Base-by-base conservation (phyloP, 2,888 invertebrate species). In the Furcula furcula region DNA sequence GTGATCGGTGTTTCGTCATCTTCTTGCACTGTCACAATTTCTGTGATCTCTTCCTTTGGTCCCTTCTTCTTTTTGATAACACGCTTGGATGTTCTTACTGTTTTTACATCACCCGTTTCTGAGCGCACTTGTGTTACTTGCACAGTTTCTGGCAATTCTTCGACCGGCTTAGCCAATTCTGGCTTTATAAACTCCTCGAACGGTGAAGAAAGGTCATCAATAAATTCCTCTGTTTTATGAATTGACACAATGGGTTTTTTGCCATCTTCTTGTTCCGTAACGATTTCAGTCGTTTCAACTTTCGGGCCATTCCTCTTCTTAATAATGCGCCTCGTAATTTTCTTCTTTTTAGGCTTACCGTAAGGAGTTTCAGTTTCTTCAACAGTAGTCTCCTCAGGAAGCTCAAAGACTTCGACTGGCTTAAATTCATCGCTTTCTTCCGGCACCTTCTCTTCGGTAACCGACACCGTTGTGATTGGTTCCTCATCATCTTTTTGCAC, bases 371-470 rank as follows among this genome's bases (percentile, higher is more conserved):
- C 38, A 2, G 63, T 52, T 50, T 72, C 71, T 23, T 55, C 65
- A n/a, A 73, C 58, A 57, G 31, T 19, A 7, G 26, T 37, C 29
- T 42, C 76, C 70, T 14, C 75, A 60, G 44, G 76, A 60, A 25
- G 77, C 71, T 61, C 84, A 55, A 36, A 72, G 54, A 53, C 47
- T 3, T 50, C 36, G 0, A 79, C 61, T 0, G 70, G 1, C 69
- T 51, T 0, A 74, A 72, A 19, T 6, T 43, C 36, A n/a, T 38
- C 39, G 0, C 31, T 18, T 1, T 33, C 16, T 15, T 43, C 34
- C 4, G 47, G 39, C n/a, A 22, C 2, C 54, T 36, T 76, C 50
- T 86, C 80, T 40, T 76, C 47, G 1, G 51, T 40, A 28, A 45
- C 42, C 1, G 40, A 32, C 0, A 49, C 42, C 0, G 45, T 44